Base-by-base conservation (phyloP, 2,113 vertebrate genomes). In the Myiopsitta monachus region DNA sequence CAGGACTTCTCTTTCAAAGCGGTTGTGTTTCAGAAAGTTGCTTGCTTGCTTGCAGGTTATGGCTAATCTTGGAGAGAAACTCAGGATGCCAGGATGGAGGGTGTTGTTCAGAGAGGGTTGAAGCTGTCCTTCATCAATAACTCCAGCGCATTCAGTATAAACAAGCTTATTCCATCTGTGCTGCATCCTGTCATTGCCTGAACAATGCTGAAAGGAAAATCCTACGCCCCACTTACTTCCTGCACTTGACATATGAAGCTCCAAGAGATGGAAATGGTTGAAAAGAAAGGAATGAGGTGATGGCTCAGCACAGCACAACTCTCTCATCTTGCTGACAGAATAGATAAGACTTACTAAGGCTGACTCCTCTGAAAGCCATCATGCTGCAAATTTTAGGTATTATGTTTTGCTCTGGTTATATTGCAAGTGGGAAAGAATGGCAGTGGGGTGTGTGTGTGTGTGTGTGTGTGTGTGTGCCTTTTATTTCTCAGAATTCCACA, bases 111-210 rank as follows among this genome's bases (percentile, higher is more conserved):
- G 52, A 91, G 28, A 72, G 30, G 39, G 64, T 63, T 88, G 62
- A 83, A 89, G 41, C 69, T 91, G 77, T 95, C 92, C 86, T 96
- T 89, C 79, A 85, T 80, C 94, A 72, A 79, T 76, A 95, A 88
- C 85, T 95, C 83, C 70, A 76, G 66, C 10, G 1, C 63, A 84
- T 83, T 96, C 54, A 30, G 41, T 49, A 76, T 88, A 97, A 97
- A 94, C 86, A 96, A 94, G 66, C 54, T 89, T 57, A 28, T 84
- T 92, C 96, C 96, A 95, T 96, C 96, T 97, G 96, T 96, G 88
- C 88, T 87, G 86, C 94, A 96, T 97, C 96, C 95, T 96, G 96
- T 96, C 87, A 70, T 43, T 91, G 80, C 91, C 86, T 94, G 77
- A 96, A 96, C 86, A 94, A 95, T 91, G 69, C 80, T 95, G 74